Percentiles rank a stretch among this genome's conserved stretches.
phyloP scores from a whole-genome alignment of 2,113 vertebrate genomes.

The Himantopus leucocephalus region DNA sequence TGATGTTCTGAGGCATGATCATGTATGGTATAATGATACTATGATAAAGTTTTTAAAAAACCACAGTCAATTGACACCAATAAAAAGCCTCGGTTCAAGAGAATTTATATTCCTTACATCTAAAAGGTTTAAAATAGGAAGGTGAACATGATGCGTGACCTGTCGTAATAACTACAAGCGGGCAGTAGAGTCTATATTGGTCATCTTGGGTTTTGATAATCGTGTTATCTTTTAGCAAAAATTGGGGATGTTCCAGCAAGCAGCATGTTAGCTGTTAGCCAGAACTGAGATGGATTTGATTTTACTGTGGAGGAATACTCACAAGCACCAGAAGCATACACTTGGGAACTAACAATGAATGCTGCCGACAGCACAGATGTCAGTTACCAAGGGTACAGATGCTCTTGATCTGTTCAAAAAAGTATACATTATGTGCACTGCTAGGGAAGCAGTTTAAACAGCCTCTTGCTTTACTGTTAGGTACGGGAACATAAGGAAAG shows the following conservation, averaged over 20 bases:
- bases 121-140: background rate
- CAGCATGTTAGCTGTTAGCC: background rate
- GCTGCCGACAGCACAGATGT: background rate
- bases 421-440: background rate
- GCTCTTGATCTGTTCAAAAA: background rate
- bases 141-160: background rate
- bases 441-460: background rate
- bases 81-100: background rate
- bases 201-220: background rate
- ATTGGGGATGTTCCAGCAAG: background rate
- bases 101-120: background rate
- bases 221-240: background rate
- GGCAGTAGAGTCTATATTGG: background rate
- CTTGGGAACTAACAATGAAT: background rate
- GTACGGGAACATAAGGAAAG: background rate
- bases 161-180: background rate
- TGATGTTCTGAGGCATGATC: background rate
- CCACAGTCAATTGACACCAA: background rate
- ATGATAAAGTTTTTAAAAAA: background rate
- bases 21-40: background rate
- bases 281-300: background rate
- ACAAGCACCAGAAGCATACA: background rate
- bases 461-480: background rate
- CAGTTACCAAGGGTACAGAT: background rate
- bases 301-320: background rate